A percentile compares a stretch with the other conserved stretches of the same genome.
These are phyloP conservation scores for Spilogale gracilis DNA, from an alignment of 2,113 vertebrate genomes.

Conservation along the genomic window DNA sequence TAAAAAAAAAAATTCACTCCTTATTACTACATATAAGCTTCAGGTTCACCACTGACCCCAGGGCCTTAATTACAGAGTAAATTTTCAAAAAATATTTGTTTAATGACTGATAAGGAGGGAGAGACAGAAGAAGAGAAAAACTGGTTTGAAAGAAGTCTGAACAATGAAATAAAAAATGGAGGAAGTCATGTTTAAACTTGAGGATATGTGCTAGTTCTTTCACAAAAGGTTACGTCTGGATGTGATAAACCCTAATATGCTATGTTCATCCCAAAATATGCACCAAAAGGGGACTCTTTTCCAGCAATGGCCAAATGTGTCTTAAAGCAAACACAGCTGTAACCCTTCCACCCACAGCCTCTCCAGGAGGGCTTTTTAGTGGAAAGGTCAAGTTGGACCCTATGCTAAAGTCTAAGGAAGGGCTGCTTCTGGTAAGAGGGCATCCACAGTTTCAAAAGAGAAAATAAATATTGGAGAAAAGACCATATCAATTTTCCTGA, in stretches of 20 bases:
- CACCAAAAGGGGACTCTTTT: background rate
- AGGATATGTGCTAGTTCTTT: background rate
- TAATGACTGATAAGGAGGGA: background rate
- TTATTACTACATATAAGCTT: background rate
- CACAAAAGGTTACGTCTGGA: background rate
- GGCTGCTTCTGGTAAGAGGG: background rate
- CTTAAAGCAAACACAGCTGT: constrained; percentile 62
- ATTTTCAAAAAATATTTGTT: background rate
- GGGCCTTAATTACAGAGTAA: background rate
- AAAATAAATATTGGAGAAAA: background rate
- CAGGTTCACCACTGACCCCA: background rate
- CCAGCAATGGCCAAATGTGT: background rate
- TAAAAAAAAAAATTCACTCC: background rate
- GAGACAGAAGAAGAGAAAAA: background rate
- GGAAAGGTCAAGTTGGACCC: background rate
- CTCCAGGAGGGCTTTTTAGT: background rate
- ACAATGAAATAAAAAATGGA: background rate
- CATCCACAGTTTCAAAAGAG: background rate
- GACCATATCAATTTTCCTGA: background rate
- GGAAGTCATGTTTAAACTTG: background rate
- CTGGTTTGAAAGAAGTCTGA: background rate
- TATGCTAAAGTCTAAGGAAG: background rate
- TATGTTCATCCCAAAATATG: background rate
- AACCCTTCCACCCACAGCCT: background rate
- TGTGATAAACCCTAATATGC: background rate